These are phyloP conservation scores for Penaeus vannamei DNA, from an alignment of 1,140 invertebrate genomes.

Conservation along the genomic window DNA sequence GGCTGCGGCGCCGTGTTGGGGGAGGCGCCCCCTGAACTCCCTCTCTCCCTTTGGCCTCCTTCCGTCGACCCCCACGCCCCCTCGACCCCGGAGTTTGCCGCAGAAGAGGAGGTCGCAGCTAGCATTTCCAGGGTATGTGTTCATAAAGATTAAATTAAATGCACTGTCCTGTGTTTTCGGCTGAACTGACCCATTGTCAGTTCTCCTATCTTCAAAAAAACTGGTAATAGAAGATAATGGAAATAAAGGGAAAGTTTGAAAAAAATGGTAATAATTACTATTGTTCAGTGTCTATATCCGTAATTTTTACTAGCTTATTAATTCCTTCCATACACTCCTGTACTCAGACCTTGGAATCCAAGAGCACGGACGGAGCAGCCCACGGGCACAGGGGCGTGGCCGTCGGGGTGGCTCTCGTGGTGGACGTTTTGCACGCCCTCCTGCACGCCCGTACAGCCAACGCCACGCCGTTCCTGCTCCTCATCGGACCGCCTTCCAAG, in stretches of 20 bases:
- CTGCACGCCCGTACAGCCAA: background rate
- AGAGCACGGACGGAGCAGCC: background rate
- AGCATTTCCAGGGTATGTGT: background rate
- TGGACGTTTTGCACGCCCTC: slow-evolving; percentile 26
- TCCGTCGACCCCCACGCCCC: background rate
- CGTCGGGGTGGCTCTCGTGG: slow-evolving; percentile 23
- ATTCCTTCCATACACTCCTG: background rate
- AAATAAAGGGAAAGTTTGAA: too few species aligned
- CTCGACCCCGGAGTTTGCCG: background rate
- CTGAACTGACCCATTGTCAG: too few species aligned
- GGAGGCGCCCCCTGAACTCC: slow-evolving; percentile 20
- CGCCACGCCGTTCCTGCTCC: slow-evolving; percentile 26
- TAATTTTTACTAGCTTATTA: too few species aligned
- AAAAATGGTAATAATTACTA: too few species aligned
- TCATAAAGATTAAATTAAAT: background rate
- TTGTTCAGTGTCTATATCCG: too few species aligned
- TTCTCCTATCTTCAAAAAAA: too few species aligned
- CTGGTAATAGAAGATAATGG: too few species aligned
- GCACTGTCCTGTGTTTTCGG: too few species aligned
- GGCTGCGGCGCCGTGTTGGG: slow-evolving; percentile 27
- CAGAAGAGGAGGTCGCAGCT: background rate
- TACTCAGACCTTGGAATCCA: background rate
- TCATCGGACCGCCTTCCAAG: slow-evolving; percentile 23
- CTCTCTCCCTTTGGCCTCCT: slow-evolving; percentile 39
- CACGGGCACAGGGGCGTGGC: slow-evolving; percentile 29